phyloP scores from a whole-genome alignment of 2,113 vertebrate species.

The Dasyurus viverrinus region DNA sequence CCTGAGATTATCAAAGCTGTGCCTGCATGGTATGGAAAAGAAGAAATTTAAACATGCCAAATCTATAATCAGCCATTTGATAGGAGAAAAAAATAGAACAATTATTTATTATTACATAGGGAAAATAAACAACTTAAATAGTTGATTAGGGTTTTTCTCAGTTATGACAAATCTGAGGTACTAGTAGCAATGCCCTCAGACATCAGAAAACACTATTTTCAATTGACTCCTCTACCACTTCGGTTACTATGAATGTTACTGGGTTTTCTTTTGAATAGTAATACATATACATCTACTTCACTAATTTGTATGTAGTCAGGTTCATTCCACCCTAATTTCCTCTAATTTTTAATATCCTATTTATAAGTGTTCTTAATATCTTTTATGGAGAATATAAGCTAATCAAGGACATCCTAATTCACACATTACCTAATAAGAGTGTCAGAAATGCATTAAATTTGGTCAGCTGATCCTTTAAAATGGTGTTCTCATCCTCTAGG shows the following conservation, averaged over 20 bases:
- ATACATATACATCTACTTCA: neutral
- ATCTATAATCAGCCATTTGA: too few species aligned
- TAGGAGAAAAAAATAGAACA: neutral
- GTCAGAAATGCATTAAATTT: neutral
- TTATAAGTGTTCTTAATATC: neutral
- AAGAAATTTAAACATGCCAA: too few species aligned
- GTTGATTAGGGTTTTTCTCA: neutral
- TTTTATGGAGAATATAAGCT: neutral
- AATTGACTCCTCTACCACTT: neutral
- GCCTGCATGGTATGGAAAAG: neutral
- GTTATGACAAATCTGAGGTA: neutral
- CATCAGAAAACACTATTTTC: neutral
- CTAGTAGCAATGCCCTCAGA: neutral
- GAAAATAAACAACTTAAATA: neutral
- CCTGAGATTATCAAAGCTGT: constrained; percentile 23
- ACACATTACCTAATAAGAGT: neutral
- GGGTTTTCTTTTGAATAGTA: neutral
- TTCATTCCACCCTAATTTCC: neutral
- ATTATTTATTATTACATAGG: neutral
- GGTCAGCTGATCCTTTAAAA: neutral
- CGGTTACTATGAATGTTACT: neutral
- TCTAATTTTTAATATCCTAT: neutral
- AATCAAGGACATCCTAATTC: neutral
- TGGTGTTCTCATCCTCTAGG: neutral
- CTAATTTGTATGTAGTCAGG: neutral